Evolutionary conservation across 2,113 vertebrate species (phyloP).

Genomic region (Grammomys dolichurus): DNA sequence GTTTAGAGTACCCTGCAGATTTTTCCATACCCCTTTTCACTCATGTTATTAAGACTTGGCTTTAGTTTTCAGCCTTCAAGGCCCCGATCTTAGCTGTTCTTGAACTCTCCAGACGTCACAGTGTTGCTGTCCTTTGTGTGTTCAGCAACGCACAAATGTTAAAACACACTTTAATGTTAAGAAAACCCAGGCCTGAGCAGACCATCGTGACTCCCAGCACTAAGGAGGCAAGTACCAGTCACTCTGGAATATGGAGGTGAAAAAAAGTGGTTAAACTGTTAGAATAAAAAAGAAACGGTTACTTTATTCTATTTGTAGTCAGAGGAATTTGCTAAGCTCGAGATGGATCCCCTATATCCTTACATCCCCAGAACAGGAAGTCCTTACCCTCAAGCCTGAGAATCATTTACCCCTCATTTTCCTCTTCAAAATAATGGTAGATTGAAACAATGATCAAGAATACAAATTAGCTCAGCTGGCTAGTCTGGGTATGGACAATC

Average conservation of each 20-base stretch:
- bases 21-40: neutral
- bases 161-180: neutral
- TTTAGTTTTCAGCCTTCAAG: neutral
- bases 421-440: slow-evolving; percentile 24
- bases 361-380: neutral
- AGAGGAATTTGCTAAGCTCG: neutral
- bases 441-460: neutral
- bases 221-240: neutral
- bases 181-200: neutral
- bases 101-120: neutral
- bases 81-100: neutral
- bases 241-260: neutral
- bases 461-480: neutral
- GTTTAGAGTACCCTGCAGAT: slow-evolving; percentile 5
- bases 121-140: neutral
- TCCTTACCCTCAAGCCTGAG: neutral
- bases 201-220: neutral
- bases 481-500: neutral
- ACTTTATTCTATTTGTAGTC: neutral
- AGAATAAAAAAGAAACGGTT: neutral
- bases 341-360: neutral
- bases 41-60: neutral
- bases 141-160: neutral
- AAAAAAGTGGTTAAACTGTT: neutral
- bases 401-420: neutral